Base-by-base conservation (phyloP, 2,888 invertebrate genomes). In the Galeopsomyia nigrocyanea region DNA sequence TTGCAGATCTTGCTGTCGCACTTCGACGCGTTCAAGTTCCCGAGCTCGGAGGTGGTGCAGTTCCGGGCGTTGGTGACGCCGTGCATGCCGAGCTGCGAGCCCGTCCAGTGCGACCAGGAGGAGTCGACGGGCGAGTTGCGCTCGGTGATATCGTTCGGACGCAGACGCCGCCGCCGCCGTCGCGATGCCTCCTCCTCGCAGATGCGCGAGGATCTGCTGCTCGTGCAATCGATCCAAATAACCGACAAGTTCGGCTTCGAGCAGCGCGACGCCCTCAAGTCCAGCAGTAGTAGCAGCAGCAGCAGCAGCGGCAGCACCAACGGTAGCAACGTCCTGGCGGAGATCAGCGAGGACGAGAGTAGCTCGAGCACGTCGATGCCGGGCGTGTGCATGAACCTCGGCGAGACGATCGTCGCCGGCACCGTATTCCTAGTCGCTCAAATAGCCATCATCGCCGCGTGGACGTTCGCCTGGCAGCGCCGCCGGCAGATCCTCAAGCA, bases 1-100 rank as follows among this genome's bases (percentile, higher is more conserved):
- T 83, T 84, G 87, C 90, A 94, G 93, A 91, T 94, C 80, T 88
- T 97, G 75, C 88, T 96, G 75, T 96, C 96, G 66, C 94, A 95
- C 88, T 97, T 97, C 88, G 97, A 97, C 87, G 97, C 97, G 50
- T 97, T 97, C 91, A 97, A 97, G 87, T 97, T 97, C 89, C 97
- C 97, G 56, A 96, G 96, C 63, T 96, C 96, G 16, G 96, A 97
- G 86, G 94, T 96, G 58, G 97, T 97, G 1, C 97, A 97, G 86
- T 97, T 97, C 92, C 92, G 96, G 76, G 97, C 97, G n/a, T 87
- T 97, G 82, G 96, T 97, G 51, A 96, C 96, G 2, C 97, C 97
- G 0, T 97, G 97, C 87, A 94, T 97, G 93, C 96, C 96, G 26
- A 91, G 92, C 56, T 97, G 97, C 87, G 95, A 96, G 84, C 96